A percentile compares a stretch with the other conserved stretches of the same genome.
Conservation (phyloP, 1,140 invertebrate species). For the Gonioctena quinquepunctata region DNA sequence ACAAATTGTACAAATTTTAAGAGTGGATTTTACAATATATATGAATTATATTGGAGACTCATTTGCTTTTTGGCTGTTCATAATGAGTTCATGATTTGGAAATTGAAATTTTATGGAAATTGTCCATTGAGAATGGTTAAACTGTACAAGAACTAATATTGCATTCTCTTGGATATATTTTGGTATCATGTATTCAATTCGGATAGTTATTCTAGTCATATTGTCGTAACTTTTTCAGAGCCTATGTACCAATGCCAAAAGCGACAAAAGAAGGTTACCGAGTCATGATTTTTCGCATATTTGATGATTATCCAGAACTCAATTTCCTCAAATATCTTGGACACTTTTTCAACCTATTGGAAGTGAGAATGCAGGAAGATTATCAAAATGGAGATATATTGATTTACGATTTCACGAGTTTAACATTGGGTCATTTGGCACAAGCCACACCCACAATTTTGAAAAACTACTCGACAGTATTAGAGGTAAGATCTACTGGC, state of each 20-base stretch:
- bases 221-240: constrained; percentile 28
- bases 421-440: constrained; percentile 23
- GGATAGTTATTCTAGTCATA: no score
- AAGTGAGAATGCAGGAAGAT: constrained; percentile 34
- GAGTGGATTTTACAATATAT: no score
- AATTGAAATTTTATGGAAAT: no score
- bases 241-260: constrained; percentile 28
- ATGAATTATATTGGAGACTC: no score
- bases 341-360: constrained; percentile 27
- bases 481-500: constrained; percentile 37
- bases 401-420: constrained; percentile 28
- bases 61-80: no score
- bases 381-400: constrained; percentile 24
- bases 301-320: constrained; percentile 20
- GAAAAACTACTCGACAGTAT: constrained; percentile 21
- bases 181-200: no score
- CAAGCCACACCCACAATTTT: constrained; percentile 24
- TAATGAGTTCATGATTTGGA: no score
- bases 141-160: no score
- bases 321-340: constrained; percentile 23
- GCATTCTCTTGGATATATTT: no score
- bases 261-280: constrained; percentile 24
- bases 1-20: no score
- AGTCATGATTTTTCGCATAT: constrained; percentile 24
- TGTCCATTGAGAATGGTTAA: no score